Percentiles rank a stretch among this genome's conserved stretches.
Evolutionary conservation across 2,888 invertebrate species (phyloP).

Genomic region (Epistrophe eligans): DNA sequence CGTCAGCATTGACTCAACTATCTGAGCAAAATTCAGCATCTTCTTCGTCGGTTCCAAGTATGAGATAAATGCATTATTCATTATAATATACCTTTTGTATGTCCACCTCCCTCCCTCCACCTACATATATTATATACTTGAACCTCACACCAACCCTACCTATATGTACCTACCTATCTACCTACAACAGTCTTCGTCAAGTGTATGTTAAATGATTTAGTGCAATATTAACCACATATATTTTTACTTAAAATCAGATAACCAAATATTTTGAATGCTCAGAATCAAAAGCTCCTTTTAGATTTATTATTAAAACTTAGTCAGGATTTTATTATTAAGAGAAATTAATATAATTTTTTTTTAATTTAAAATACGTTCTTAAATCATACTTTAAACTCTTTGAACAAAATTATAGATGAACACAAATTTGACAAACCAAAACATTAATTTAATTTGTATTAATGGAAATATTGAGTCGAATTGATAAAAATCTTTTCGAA

Average conservation of each 20-base stretch:
- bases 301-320: background rate
- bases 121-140: background rate
- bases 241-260: constrained; percentile 21
- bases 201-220: constrained; percentile 10
- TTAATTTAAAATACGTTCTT: background rate
- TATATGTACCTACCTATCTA: background rate
- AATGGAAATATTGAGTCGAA: constrained; percentile 49
- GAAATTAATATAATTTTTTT: background rate
- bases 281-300: constrained; percentile 68
- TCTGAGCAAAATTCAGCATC: constrained; percentile 78
- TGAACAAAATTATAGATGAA: constrained; percentile 55
- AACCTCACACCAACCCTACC: background rate
- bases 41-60: constrained; percentile 78
- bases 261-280: constrained; percentile 57
- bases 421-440: constrained; percentile 40
- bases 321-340: background rate
- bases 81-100: constrained; percentile 56
- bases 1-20: constrained; percentile 80
- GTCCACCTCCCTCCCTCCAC: background rate
- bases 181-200: background rate
- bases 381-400: background rate
- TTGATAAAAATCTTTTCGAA: background rate
- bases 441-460: background rate
- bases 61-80: constrained; percentile 68
- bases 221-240: constrained; percentile 16